Evolutionary conservation across 2,797 vertebrate species (phyloP), one percentile per base, ranked within the genome.

Genomic region (Gymnopithys bicolor): DNA sequence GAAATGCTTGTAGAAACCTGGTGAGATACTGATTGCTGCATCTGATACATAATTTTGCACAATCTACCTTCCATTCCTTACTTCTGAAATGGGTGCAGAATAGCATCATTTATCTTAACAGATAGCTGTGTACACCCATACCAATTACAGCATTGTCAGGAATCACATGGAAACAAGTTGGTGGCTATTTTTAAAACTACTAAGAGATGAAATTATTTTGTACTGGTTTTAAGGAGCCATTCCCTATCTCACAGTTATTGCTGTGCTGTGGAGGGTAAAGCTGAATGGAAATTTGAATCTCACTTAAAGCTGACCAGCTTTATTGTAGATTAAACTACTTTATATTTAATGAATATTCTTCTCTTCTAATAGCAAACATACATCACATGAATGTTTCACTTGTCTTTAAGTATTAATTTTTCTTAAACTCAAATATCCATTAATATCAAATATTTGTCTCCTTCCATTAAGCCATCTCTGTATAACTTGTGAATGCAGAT

Each of bases 381-480:
- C 13, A 95, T 94, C 89, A 87, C 85, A 58, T 39, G 46, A 93
- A 96, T 46, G 82, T 76, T 96, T 95, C 90, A 41, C 27, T 90
- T 85, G 62, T 60, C 73, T 97, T 95, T 82, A 93, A 62, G 59
- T 94, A 95, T 33, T 74, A 86, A 94, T 97, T 97, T 95, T 88
- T 86, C 87, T 94, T 27, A 62, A 78, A 70, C 89, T 94, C 84
- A 93, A 90, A 93, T 77, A 87, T 86, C 82, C 96, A 96, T 97
- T 97, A 95, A 74, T 90, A 94, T 94, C 75, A 95, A 33, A 85
- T 93, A 94, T 96, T 97, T 96, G 82, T 89, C 74, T 80, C 78
- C 83, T 97, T 97, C 91, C 91, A 94, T 94, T 69, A 89, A 88
- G 67, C 5, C 49, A 51, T 76, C 87, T 89, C 91, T 95, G 11